phyloP scores from a whole-genome alignment of 2,888 invertebrate genomes.

The Exephanes ischioxanthus region DNA sequence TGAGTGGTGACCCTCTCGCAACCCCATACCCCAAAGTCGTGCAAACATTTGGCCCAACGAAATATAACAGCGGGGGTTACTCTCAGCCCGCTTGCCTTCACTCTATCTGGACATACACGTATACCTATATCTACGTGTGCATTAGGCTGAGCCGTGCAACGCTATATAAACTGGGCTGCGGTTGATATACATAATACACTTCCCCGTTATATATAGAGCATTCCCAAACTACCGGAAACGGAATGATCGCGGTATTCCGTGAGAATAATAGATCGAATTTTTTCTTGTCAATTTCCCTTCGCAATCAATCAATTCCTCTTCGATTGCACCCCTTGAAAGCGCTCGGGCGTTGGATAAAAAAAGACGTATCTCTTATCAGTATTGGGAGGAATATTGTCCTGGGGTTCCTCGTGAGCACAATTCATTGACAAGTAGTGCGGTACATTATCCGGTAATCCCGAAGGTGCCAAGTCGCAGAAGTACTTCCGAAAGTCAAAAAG shows the following conservation, averaged over 20 bases:
- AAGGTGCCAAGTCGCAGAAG: too few relatives aligned
- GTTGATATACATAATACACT: conserved; percentile 31
- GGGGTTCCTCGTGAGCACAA: not conserved
- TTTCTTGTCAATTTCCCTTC: not conserved
- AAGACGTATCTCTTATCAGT: too few relatives aligned
- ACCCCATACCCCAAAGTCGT: conserved; percentile 37
- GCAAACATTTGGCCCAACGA: conserved; percentile 58
- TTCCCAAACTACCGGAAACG: not conserved
- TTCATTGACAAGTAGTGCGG: not conserved
- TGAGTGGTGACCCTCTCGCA: conserved; percentile 40
- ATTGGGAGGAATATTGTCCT: too few relatives aligned
- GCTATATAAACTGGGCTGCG: conserved; percentile 38
- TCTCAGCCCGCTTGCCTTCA: conserved; percentile 39
- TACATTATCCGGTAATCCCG: not conserved
- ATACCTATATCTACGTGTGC: conserved; percentile 40
- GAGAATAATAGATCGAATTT: not conserved
- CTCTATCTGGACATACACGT: conserved; percentile 17
- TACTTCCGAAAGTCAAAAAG: too few relatives aligned
- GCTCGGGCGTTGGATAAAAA: too few relatives aligned
- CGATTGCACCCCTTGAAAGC: not conserved
- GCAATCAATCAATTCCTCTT: not conserved
- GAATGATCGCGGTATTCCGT: not conserved
- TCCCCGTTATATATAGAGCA: conserved; percentile 15
- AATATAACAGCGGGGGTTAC: conserved; percentile 55
- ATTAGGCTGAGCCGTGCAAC: conserved; percentile 41